Base-by-base conservation (phyloP, 2,113 vertebrate genomes). In the Rattus rattus region DNA sequence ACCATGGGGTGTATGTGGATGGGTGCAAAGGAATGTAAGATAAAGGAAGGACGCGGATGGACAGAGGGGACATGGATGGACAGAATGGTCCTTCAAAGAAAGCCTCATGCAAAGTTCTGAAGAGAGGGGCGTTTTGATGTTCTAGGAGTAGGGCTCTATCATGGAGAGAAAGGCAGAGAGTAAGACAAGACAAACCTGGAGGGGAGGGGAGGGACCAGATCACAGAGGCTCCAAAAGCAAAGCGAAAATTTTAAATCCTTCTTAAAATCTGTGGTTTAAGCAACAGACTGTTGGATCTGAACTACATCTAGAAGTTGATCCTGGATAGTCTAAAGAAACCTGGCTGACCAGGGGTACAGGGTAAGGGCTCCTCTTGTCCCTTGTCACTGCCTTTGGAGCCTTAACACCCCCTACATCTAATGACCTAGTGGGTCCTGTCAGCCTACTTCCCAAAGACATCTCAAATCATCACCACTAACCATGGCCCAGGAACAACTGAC, bases 301-400 rank as follows among this genome's bases (percentile, higher is more conserved):
- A 69, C 59, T 90, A 90, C 17, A 90, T 84, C 91, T 49, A 85
- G 76, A 94, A 89, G 43, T 72, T 76, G 86, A 84, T 52, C 30
- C 43, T 70, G 59, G 54, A 47, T 77, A 76, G 52, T 81, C n/a
- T 61, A 84, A 87, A 95, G 89, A 93, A 81, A 95, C 77, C 0
- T 88, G 52, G 73, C 5, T 75, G 30, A 63, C 69, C 85, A 9
- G 33, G 20, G 36, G 72, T 19, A 87, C 77, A 17, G 70, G 52
- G 54, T 28, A 22, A 39, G 77, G 63, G 26, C 59, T 76, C 72
- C 72, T 24, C 22, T 2, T 20, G 17, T 20, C 70, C 70, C 70
- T 72, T 72, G 70, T 14, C 70, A 39, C n/a, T 75, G 72, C 72
- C 72, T 75, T 43, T 43, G n/a, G n/a, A 19, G 39, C 19, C 20